Conservation (phyloP, 2,888 invertebrate genomes). For the Sinelater perroti region DNA sequence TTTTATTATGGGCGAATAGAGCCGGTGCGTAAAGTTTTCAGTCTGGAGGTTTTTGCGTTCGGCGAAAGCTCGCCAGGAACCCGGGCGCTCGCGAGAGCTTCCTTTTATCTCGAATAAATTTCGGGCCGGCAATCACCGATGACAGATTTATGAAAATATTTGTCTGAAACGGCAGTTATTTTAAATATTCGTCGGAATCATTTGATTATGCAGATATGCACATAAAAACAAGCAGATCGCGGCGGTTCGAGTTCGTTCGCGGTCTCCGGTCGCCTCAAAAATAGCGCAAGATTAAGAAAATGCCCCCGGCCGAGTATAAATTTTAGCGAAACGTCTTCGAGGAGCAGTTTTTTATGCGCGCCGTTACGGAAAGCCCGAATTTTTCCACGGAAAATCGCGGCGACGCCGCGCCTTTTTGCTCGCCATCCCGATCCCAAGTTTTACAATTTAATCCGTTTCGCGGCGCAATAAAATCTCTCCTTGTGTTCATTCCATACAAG, state of each 20-base stretch:
- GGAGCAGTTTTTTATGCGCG: conserved; percentile 1
- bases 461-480: conserved; percentile 41
- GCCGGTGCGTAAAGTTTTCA: conserved; percentile 19
- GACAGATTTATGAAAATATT: conserved; percentile 64
- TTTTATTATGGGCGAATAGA: conserved; percentile 1
- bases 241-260: conserved; percentile 45
- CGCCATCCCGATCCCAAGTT: conserved; percentile 35
- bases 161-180: conserved; percentile 61
- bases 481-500: conserved; percentile 40
- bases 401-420: conserved; percentile 2
- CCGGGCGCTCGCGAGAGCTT: conserved; percentile 33
- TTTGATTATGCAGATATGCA: conserved; percentile 61
- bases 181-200: conserved; percentile 62
- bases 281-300: conserved; percentile 27
- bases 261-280: conserved; percentile 20
- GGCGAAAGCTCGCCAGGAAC: conserved; percentile 13
- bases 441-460: conserved; percentile 38
- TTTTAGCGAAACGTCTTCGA: conserved; percentile 8
- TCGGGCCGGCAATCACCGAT: conserved; percentile 58
- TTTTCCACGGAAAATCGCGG: neutral
- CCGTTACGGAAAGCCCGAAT: neutral
- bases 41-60: conserved; percentile 20
- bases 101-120: conserved; percentile 44
- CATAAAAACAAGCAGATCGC: conserved; percentile 54
- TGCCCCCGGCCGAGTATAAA: conserved; percentile 1